A percentile compares a stretch with the other conserved stretches of the same genome.
Conservation (phyloP, 2,888 invertebrate genomes). For the Hylaea fasciaria region DNA sequence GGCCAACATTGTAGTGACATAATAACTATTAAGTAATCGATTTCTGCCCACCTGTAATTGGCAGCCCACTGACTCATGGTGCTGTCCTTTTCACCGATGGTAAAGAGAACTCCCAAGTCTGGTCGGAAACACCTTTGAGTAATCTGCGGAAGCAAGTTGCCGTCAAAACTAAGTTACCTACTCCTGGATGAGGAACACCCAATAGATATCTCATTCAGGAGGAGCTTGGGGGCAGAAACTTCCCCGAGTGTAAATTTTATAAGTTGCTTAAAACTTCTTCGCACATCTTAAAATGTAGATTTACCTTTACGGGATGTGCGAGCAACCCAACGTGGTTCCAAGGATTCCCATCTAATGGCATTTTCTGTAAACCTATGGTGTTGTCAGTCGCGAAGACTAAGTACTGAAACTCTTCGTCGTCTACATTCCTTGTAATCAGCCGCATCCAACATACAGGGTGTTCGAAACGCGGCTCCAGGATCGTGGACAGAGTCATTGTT, state of each 20-base stretch:
- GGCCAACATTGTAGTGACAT: no score
- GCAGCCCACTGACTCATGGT: conserved; percentile 71
- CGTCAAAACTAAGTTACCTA: not conserved
- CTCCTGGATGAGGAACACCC: not conserved
- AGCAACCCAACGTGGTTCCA: conserved; percentile 86
- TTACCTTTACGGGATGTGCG: conserved; percentile 87
- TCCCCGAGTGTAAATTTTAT: no score
- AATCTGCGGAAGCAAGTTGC: conserved; percentile 48
- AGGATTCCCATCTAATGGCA: conserved; percentile 91
- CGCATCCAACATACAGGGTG: conserved; percentile 81
- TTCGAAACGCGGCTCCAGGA: conserved; percentile 88
- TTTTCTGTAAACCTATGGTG: conserved; percentile 87
- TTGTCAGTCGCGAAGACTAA: conserved; percentile 87
- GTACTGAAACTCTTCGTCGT: conserved; percentile 65
- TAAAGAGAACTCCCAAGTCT: conserved; percentile 65
- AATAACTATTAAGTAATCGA: no score
- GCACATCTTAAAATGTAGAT: no score
- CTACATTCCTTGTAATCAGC: conserved; percentile 61
- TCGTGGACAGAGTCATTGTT: conserved; percentile 87
- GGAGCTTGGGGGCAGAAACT: no score
- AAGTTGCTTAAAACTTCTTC: no score
- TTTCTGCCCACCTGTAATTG: conserved; percentile 60
- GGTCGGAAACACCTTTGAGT: conserved; percentile 65
- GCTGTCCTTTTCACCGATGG: conserved; percentile 68
- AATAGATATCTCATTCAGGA: no score